These are phyloP conservation scores for Anodontia alba DNA, from an alignment of 2,888 invertebrate genomes.

Conservation along the genomic window DNA sequence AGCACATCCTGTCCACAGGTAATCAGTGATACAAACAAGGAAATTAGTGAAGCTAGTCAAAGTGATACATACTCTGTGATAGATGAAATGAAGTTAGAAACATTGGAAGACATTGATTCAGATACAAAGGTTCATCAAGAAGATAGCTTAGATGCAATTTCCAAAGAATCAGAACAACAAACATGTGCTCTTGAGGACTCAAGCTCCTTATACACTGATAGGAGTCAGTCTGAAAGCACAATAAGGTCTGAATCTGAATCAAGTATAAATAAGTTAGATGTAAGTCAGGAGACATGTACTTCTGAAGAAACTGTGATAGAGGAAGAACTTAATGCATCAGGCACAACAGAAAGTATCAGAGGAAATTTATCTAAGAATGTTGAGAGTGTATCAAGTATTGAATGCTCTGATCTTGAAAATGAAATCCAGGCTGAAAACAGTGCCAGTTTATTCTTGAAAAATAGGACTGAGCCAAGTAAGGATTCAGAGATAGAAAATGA, in stretches of 20 bases:
- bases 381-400: not conserved
- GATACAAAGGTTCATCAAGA: not conserved
- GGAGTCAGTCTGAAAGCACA: not conserved
- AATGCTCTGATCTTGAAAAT: not conserved
- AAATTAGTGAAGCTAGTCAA: not conserved
- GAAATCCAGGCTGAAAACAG: not conserved
- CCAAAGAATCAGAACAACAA: constrained; percentile 6
- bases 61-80: constrained; percentile 20
- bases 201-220: not conserved
- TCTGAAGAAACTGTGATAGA: constrained; percentile 72
- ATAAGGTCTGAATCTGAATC: constrained; percentile 45
- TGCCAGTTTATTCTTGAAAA: not conserved
- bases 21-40: not conserved
- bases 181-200: not conserved
- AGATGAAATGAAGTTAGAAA: not conserved
- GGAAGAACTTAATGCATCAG: constrained; percentile 9
- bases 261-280: constrained; percentile 72
- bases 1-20: not conserved
- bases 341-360: not conserved
- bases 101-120: not conserved
- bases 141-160: not conserved
- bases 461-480: not conserved
- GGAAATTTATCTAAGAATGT: not conserved
- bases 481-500: not conserved
- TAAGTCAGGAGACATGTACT: constrained; percentile 74